Base-by-base conservation (phyloP, 1,140 invertebrate genomes). In the Drosophila equinoxialis region DNA sequence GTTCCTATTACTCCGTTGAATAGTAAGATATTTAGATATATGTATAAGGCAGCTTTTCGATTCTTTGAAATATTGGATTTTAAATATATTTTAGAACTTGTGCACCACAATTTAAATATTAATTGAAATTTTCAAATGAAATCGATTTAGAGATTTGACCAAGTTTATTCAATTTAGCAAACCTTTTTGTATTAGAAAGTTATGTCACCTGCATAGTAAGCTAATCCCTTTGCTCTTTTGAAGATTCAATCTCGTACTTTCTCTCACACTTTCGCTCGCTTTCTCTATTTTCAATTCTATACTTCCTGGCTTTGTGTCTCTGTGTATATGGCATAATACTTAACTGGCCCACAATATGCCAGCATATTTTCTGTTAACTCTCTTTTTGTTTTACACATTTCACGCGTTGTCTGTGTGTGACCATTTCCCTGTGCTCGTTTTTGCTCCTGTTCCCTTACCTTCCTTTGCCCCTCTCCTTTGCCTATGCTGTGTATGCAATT, bases 341-440 rank as follows among this genome's bases (percentile, higher is more conserved):
- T 70, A 64, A 77, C 74, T 77, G 57, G 70, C 70, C 68, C 66
- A 85, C 83, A 85, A 87, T 82, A 75, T 70, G 82, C 82, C 82
- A 76, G 82, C 82, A 85, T 85, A 65, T 75, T 59, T 59, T 26
- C 30, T 69, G 57, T 64, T 57, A 37, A 39, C 63, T 58, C 42
- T 13, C 39, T 30, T 67, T 39, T 67, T 67, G 54, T 33, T 54
- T 68, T 59, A 59, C 30, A 37, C 57, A 59, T 59, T 59, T 59
- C 57, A 59, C 57, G 30, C 57, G 14, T 37, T 51, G 45, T 51
- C 45, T 51, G 45, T 51, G 45, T 51, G 23, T 51, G 57, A 13
- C 17, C 17, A 41, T 13, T 23, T 37, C 42, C 14, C 26, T 61
- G 14, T 37, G 6, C 13, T 23, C 1, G 8, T 30, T 33, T 6